These are phyloP conservation scores for Phaenicophaeus curvirostris DNA, from an alignment of 2,797 vertebrate genomes.

Conservation along the genomic window DNA sequence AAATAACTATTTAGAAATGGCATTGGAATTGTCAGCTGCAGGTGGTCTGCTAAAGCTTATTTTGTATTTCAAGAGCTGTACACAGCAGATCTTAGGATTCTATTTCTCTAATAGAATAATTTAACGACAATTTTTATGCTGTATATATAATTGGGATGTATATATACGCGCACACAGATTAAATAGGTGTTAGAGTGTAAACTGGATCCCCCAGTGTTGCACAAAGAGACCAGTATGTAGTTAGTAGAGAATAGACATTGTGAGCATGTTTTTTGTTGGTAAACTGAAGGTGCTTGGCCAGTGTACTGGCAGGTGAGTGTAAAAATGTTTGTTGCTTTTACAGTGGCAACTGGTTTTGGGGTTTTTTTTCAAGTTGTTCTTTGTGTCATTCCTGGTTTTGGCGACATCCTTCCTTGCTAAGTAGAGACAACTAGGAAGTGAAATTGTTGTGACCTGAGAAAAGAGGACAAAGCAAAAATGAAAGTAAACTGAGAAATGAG, in stretches of 20 bases:
- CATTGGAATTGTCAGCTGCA: background rate
- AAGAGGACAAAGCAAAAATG: background rate
- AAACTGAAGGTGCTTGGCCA: background rate
- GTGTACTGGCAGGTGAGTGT: background rate
- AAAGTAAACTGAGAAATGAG: background rate
- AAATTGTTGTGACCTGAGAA: background rate
- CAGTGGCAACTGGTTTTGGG: background rate
- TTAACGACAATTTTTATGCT: background rate
- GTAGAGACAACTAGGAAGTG: background rate
- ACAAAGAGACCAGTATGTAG: background rate
- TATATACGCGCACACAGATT: accelerated
- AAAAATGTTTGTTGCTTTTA: background rate
- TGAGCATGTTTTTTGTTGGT: background rate
- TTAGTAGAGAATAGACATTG: background rate
- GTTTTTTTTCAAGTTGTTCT: background rate
- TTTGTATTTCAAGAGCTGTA: background rate
- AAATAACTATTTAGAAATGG: background rate
- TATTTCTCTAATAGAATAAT: background rate
- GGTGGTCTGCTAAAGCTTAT: accelerated
- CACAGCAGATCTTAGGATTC: background rate
- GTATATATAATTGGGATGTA: background rate
- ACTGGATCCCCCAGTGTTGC: background rate
- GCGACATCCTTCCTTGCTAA: background rate
- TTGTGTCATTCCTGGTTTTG: background rate
- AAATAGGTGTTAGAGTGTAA: background rate